A percentile compares a stretch with the other conserved stretches of the same genome.
Evolutionary conservation across 2,113 vertebrate genomes (phyloP).

Genomic region (Emberiza fucata): DNA sequence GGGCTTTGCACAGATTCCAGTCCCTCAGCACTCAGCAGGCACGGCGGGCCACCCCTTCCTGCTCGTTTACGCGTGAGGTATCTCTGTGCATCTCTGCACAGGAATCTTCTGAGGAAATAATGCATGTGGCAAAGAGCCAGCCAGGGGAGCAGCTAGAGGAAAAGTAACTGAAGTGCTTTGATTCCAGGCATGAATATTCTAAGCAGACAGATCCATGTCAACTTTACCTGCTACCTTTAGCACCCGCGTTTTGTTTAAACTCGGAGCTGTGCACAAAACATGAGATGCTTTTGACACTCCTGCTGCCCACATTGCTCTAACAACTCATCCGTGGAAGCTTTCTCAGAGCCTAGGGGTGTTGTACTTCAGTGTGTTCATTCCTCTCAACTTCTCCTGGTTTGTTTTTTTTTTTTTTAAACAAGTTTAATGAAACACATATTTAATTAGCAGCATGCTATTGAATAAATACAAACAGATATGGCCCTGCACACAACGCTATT

Average conservation of each 20-base stretch:
- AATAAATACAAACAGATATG: slow-evolving; percentile 72
- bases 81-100: neutral
- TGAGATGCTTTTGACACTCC: slow-evolving; percentile 64
- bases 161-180: slow-evolving; percentile 38
- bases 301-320: slow-evolving; percentile 66
- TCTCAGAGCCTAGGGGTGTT: slow-evolving; percentile 60
- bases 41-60: neutral
- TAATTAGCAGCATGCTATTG: slow-evolving; percentile 70
- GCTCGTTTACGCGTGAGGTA: neutral
- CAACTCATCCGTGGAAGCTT: slow-evolving; percentile 58
- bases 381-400: slow-evolving; percentile 26
- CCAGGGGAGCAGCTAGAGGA: slow-evolving; percentile 46
- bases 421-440: slow-evolving; percentile 77
- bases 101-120: slow-evolving; percentile 52
- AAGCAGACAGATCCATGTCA: slow-evolving; percentile 51
- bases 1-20: neutral
- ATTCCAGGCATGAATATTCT: slow-evolving; percentile 50
- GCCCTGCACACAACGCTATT: neutral
- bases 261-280: slow-evolving; percentile 40
- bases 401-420: slow-evolving; percentile 16
- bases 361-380: slow-evolving; percentile 57
- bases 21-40: neutral
- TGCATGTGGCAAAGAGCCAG: slow-evolving; percentile 62
- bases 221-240: slow-evolving; percentile 41
- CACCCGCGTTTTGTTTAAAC: slow-evolving; percentile 57